These are phyloP conservation scores for Tenebrio molitor DNA, from an alignment of 1,140 invertebrate genomes.

Conservation along the genomic window DNA sequence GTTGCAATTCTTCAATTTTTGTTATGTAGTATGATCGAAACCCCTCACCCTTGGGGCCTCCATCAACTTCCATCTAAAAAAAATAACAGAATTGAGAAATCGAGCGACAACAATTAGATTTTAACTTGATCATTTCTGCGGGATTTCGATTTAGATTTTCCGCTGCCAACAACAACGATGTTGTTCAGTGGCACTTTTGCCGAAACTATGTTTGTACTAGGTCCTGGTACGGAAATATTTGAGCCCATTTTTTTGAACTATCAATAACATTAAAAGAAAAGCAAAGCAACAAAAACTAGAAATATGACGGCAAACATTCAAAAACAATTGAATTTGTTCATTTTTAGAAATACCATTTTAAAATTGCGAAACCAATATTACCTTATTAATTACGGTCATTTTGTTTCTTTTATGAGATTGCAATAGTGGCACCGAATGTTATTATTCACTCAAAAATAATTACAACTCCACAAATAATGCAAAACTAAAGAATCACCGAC, in stretches of 20 bases:
- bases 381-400: conserved; percentile 64
- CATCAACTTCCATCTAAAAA: conserved; percentile 90
- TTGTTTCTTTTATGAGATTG: conserved; percentile 29
- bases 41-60: conserved; percentile 83
- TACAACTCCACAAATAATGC: conserved; percentile 8
- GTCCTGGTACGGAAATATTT: conserved; percentile 49
- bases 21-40: conserved; percentile 96
- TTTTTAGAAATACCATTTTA: too few relatives aligned
- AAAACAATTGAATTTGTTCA: conserved; percentile 26
- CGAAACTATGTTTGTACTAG: conserved; percentile 13
- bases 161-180: neutral
- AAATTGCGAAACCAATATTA: conserved; percentile 41
- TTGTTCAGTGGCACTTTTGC: neutral
- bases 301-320: conserved; percentile 9
- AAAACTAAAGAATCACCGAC: conserved; percentile 51
- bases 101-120: too few relatives aligned
- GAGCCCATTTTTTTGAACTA: conserved; percentile 55
- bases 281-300: neutral
- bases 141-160: neutral
- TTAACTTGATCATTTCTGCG: conserved; percentile 22
- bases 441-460: conserved; percentile 7
- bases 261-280: conserved; percentile 27
- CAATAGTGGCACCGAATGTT: neutral
- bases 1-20: conserved; percentile 96
- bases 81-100: too few relatives aligned